Evolutionary conservation across 2,888 invertebrate species (phyloP).

Genomic region (Aleiodes testaceus): DNA sequence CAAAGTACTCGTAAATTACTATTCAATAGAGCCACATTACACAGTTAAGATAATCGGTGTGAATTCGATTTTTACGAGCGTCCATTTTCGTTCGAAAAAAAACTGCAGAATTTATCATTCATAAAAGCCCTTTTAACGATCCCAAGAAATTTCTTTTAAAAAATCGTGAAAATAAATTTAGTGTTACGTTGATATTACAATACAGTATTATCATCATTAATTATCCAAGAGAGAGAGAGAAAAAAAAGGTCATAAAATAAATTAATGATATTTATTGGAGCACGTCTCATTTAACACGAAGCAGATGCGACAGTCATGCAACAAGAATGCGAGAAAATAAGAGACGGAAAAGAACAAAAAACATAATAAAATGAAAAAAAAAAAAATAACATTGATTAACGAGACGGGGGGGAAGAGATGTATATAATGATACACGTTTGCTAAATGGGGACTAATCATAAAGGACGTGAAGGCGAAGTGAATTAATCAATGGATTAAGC

Average conservation of each 20-base stretch:
- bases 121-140: background rate
- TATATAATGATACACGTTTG: constrained; percentile 19
- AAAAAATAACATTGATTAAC: constrained; percentile 31
- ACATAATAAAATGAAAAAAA: background rate
- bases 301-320: constrained; percentile 39
- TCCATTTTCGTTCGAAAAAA: constrained; percentile 23
- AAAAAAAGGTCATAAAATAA: background rate
- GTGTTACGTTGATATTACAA: background rate
- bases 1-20: constrained; percentile 21
- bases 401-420: constrained; percentile 1
- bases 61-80: constrained; percentile 5
- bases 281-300: constrained; percentile 29
- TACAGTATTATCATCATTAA: background rate
- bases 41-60: constrained; percentile 7
- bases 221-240: constrained; percentile 22
- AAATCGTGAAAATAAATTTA: background rate
- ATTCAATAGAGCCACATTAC: constrained; percentile 1
- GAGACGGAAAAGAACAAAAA: background rate
- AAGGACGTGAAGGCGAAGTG: constrained; percentile 49
- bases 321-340: constrained; percentile 22
- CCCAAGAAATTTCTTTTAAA: background rate
- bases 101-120: constrained; percentile 12
- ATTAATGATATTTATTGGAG: background rate
- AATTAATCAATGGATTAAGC: constrained; percentile 56
- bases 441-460: constrained; percentile 48